Evolutionary conservation across 2,888 invertebrate species (phyloP).

Genomic region (Rugalucina vietnamica): DNA sequence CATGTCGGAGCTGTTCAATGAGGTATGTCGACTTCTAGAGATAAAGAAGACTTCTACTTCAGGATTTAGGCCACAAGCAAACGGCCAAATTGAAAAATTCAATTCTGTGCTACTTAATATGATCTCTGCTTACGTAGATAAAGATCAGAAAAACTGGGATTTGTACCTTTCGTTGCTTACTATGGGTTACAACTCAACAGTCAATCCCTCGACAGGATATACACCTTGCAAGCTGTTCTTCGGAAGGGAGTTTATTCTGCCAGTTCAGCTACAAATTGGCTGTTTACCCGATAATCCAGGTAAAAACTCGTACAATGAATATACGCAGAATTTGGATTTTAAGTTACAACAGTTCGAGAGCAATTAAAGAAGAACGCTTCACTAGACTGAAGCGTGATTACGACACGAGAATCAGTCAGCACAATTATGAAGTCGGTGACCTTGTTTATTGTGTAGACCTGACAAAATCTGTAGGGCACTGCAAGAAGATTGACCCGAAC

Average conservation of each 20-base stretch:
- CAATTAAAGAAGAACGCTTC: constrained; percentile 5
- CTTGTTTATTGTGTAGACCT: constrained; percentile 15
- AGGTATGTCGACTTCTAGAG: constrained; percentile 7
- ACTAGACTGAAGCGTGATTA: constrained; percentile 25
- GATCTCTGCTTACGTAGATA: constrained; percentile 20
- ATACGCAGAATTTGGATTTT: neutral
- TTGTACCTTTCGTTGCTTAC: constrained; percentile 11
- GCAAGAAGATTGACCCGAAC: constrained; percentile 19
- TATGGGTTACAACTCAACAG: constrained; percentile 9
- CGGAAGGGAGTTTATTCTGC: constrained; percentile 15
- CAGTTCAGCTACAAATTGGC: constrained; percentile 9
- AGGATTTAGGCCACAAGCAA: neutral
- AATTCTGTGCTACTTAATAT: constrained; percentile 19
- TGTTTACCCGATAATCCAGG: neutral
- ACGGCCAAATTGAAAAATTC: neutral
- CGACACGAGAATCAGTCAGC: constrained; percentile 17
- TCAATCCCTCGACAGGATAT: constrained; percentile 31
- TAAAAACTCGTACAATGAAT: neutral
- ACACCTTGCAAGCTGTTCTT: constrained; percentile 29
- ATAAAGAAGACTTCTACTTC: constrained; percentile 5
- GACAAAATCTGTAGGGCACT: constrained; percentile 14
- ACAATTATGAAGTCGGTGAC: constrained; percentile 15
- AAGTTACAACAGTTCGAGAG: neutral
- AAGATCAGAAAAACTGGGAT: constrained; percentile 34
- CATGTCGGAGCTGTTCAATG: neutral